Evolutionary conservation across 2,797 vertebrate genomes (phyloP).

Genomic region (Falco cherrug): DNA sequence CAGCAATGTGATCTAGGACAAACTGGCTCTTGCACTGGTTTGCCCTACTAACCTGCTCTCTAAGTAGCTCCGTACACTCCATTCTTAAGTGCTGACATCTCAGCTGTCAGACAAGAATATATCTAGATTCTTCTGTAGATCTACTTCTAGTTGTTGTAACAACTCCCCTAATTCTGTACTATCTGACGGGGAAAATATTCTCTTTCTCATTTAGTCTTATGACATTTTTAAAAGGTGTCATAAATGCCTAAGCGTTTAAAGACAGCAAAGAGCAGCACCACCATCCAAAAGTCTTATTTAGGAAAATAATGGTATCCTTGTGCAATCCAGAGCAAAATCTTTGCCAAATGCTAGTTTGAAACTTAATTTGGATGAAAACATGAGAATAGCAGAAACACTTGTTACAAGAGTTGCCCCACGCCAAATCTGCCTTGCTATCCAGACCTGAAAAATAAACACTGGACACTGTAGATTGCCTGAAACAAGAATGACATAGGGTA

Average conservation of each 20-base stretch:
- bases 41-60: neutral
- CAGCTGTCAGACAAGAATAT: neutral
- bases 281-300: neutral
- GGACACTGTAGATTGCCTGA: neutral
- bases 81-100: neutral
- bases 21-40: neutral
- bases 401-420: neutral
- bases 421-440: neutral
- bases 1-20: neutral
- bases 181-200: neutral
- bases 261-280: neutral
- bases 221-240: neutral
- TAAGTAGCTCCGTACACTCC: neutral
- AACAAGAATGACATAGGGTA: neutral
- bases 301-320: neutral
- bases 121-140: neutral
- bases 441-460: neutral
- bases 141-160: neutral
- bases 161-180: neutral
- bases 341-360: neutral
- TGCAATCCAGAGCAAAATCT: neutral
- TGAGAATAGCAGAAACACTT: neutral
- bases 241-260: neutral
- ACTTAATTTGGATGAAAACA: neutral
- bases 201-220: neutral